These are phyloP conservation scores for Bactericera cockerelli DNA, from an alignment of 1,140 invertebrate genomes.

Conservation along the genomic window DNA sequence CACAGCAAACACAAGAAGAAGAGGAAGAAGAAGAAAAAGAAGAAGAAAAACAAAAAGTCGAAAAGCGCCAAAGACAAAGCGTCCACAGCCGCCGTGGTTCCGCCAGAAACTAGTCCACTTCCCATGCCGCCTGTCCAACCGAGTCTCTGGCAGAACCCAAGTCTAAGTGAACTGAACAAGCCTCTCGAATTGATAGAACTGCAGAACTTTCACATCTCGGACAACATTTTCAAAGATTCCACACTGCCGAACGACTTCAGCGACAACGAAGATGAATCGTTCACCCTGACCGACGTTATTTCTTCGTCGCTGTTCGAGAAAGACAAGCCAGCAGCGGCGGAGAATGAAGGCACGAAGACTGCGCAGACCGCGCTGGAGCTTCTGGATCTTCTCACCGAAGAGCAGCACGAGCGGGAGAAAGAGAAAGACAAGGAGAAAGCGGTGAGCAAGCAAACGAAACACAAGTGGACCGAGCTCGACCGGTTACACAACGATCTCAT, in stretches of 20 bases:
- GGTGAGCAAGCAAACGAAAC: not conserved
- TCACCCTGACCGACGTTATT: not conserved
- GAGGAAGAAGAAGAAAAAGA: conserved; percentile 5
- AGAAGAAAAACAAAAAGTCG: conserved; percentile 4
- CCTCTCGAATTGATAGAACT: not conserved
- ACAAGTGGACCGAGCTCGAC: not conserved
- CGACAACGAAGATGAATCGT: not conserved
- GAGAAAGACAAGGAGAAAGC: not conserved
- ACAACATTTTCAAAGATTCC: not conserved
- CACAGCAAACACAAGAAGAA: conserved; percentile 5
- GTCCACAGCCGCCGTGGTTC: not conserved
- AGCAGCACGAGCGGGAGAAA: not conserved
- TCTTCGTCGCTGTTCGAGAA: not conserved
- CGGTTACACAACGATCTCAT: not conserved
- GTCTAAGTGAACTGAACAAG: not conserved
- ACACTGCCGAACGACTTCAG: not conserved
- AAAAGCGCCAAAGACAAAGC: not conserved
- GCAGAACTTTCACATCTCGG: not conserved
- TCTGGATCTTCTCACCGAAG: not conserved
- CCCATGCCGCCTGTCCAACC: too few relatives aligned
- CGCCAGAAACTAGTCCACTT: not conserved
- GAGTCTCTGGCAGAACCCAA: too few relatives aligned
- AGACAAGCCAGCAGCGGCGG: not conserved
- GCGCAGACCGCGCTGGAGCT: not conserved
- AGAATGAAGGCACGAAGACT: not conserved